Evolutionary conservation across 2,113 vertebrate genomes (phyloP).

Genomic region (Ascaphus truei): DNA sequence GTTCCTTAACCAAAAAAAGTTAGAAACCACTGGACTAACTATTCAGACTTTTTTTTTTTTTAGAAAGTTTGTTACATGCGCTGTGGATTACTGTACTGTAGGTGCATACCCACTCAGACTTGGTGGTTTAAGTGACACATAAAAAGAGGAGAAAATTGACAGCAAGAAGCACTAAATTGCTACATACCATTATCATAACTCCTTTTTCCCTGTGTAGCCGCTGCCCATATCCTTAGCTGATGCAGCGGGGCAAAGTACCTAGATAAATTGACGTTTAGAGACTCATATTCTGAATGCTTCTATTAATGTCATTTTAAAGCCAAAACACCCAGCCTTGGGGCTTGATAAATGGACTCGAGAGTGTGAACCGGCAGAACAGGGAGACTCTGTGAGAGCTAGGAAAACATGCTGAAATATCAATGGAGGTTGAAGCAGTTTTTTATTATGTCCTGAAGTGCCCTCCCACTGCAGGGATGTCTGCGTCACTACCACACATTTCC

Average conservation of each 20-base stretch:
- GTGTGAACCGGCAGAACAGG: background rate
- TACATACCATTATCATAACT: background rate
- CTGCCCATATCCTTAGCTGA: background rate
- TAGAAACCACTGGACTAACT: no score
- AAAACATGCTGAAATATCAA: background rate
- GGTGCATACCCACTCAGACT: background rate
- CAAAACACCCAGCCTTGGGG: background rate
- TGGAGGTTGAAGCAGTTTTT: background rate
- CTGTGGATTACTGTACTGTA: background rate
- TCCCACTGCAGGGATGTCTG: background rate
- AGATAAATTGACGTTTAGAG: background rate
- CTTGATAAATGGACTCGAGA: background rate
- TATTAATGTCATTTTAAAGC: constrained; percentile 1
- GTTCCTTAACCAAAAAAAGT: no score
- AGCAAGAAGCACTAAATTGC: background rate
- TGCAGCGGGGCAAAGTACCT: background rate
- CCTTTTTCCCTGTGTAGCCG: background rate
- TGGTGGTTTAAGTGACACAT: background rate
- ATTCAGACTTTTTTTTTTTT: no score
- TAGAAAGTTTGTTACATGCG: no score
- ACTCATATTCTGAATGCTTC: background rate
- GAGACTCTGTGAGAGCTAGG: background rate
- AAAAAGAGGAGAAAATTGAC: background rate
- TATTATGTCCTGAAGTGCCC: background rate
- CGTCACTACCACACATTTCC: background rate